Evolutionary conservation across 2,888 invertebrate species (phyloP).

Genomic region (Folsomia candida): DNA sequence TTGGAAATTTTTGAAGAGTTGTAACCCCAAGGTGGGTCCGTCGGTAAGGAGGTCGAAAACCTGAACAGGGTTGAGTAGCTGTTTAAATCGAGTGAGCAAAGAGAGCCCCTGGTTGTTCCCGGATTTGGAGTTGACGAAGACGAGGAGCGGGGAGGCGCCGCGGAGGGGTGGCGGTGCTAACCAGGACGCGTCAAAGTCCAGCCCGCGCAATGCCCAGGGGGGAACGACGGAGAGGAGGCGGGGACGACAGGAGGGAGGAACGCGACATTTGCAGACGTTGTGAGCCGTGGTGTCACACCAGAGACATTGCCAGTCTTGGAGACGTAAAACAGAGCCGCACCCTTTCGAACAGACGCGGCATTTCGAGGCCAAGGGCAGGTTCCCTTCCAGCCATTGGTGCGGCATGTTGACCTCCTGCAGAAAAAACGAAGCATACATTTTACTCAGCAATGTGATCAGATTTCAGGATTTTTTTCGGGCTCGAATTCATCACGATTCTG

Average conservation of each 20-base stretch:
- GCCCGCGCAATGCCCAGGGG: constrained; percentile 86
- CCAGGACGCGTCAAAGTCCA: constrained; percentile 83
- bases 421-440: too few relatives aligned
- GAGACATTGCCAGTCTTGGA: constrained; percentile 94
- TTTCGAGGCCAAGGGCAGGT: constrained; percentile 89
- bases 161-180: constrained; percentile 63
- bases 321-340: constrained; percentile 79
- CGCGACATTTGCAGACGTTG: constrained; percentile 80
- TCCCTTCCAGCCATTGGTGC: constrained; percentile 98
- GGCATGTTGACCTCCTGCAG: constrained; percentile 81
- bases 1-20: constrained; percentile 90
- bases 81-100: constrained; percentile 90
- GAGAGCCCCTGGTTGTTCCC: constrained; percentile 97
- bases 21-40: constrained; percentile 59
- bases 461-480: too few relatives aligned
- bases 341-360: constrained; percentile 92
- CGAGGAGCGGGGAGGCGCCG: constrained; percentile 77
- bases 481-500: too few relatives aligned
- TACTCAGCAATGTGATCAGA: too few relatives aligned
- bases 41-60: constrained; percentile 93
- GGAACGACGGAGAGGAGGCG: constrained; percentile 92
- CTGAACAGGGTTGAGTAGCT: constrained; percentile 93
- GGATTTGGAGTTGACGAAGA: constrained; percentile 96
- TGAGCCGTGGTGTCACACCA: constrained; percentile 94
- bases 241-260: constrained; percentile 76